Conservation (phyloP, 2,888 invertebrate genomes). For the Drosophila neoperkinsi region DNA sequence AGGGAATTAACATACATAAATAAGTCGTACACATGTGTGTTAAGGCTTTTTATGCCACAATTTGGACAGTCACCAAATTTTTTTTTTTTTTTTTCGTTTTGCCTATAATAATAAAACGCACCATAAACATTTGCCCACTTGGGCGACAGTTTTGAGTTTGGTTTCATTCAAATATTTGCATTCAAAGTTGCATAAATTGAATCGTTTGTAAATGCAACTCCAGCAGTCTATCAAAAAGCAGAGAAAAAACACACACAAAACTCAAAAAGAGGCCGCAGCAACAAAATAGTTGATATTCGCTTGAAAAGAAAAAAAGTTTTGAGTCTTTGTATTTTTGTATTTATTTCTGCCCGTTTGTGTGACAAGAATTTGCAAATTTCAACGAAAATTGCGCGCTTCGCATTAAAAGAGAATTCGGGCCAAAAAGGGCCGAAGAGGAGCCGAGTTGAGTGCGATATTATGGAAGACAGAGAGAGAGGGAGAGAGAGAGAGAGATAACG, state of each 20-base stretch:
- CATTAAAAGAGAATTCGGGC: slow-evolving; percentile 69
- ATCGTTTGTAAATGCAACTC: slow-evolving; percentile 74
- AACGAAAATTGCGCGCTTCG: slow-evolving; percentile 70
- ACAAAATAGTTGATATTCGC: slow-evolving; percentile 70
- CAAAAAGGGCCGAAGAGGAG: slow-evolving; percentile 53
- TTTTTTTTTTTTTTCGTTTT: slow-evolving; percentile 23
- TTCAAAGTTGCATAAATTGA: slow-evolving; percentile 42
- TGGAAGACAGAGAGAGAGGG: neutral
- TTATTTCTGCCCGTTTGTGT: slow-evolving; percentile 66
- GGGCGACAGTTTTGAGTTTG: slow-evolving; percentile 33
- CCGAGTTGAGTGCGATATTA: neutral
- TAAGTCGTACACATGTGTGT: slow-evolving; percentile 9
- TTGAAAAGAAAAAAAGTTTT: slow-evolving; percentile 34
- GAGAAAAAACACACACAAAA: slow-evolving; percentile 13
- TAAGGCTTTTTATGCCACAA: slow-evolving; percentile 5
- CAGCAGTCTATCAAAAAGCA: slow-evolving; percentile 45
- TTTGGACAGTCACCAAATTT: slow-evolving; percentile 29
- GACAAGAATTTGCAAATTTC: slow-evolving; percentile 84
- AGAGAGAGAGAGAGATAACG: slow-evolving; percentile 18
- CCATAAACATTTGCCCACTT: slow-evolving; percentile 70
- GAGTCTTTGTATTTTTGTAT: slow-evolving; percentile 27
- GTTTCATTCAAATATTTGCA: slow-evolving; percentile 70
- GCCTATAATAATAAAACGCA: slow-evolving; percentile 53
- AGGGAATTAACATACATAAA: slow-evolving; percentile 72
- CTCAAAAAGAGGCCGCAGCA: slow-evolving; percentile 66